Conservation (phyloP, 2,113 vertebrate species). For the Poicephalus gulielmi region DNA sequence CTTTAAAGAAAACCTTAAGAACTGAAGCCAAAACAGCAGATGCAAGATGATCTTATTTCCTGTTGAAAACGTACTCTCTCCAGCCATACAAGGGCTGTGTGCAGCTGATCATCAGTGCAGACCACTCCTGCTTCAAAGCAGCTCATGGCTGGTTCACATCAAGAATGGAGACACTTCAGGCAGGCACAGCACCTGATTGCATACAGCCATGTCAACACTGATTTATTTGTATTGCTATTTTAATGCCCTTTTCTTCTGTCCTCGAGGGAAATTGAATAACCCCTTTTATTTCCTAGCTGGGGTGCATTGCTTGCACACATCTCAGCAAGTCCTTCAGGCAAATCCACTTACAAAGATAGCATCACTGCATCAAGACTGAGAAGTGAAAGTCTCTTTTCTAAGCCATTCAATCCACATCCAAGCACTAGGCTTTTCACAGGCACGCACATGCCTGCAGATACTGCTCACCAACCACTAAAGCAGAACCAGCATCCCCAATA, state of each 20-base stretch:
- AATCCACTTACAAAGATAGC: neutral
- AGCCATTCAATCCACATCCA: rapidly evolving
- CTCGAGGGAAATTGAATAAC: neutral
- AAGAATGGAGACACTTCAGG: neutral
- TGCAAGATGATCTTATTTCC: conserved; percentile 31
- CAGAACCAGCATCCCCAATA: neutral
- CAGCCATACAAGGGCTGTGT: neutral
- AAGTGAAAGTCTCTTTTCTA: neutral
- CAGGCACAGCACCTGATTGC: rapidly evolving
- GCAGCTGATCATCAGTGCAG: neutral
- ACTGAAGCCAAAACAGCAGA: neutral
- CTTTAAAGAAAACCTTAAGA: neutral
- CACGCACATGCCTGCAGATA: neutral
- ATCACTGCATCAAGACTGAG: rapidly evolving
- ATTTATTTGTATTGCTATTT: neutral
- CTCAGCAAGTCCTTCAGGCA: neutral
- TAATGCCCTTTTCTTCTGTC: neutral
- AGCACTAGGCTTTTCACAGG: rapidly evolving
- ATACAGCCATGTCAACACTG: rapidly evolving
- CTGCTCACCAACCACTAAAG: neutral
- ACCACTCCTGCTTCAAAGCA: neutral
- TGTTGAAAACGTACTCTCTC: neutral
- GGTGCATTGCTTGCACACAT: neutral
- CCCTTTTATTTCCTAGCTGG: neutral
- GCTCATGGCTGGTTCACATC: neutral